Base-by-base conservation (phyloP, 2,888 invertebrate species). In the Eremobia ochroleuca region DNA sequence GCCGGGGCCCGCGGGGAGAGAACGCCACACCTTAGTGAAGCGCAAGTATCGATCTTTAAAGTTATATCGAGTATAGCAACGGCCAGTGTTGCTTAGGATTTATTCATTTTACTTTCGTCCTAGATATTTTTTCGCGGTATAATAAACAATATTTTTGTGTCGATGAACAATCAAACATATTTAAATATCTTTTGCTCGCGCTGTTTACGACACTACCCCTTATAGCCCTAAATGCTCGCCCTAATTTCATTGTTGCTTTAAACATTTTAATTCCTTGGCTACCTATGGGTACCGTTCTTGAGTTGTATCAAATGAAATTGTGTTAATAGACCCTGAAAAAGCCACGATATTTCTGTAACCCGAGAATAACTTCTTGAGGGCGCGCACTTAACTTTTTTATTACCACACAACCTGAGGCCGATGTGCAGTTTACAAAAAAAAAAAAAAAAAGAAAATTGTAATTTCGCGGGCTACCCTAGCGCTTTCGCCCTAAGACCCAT, bases 1-100 rank as follows among this genome's bases (percentile, higher is more conserved):
- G 87, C 88, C 91, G 94, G 88, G 94, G 95, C 94, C 94, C 92
- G 94, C 92, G 94, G 95, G 95, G 95, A 94, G 94, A 92, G 89
- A 91, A 85, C 89, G 88, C 89, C 91, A 90, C 91, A 90, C 90
- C 89, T 92, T 93, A 93, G 92, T 93, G 94, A 93, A 87, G 93
- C 88, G 90, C 91, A 82, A 90, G 87, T 92, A 93, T 94, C 94
- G 93, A 94, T 93, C 90, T 89, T 89, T 85, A 83, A 88, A 85
- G 79, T 87, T 89, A 84, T 92, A 91, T 92, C 92, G 91, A 92
- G 70, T 86, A 64, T 82, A 64, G 77, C 68, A 79, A 80, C 71
- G 68, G 49, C 72, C 55, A 74, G 49, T 49, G 52, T 69, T 77
- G 59, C 62, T 70, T 68, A 64, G 52, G 52, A 73, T 84, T 64